Evolutionary conservation across 1,140 invertebrate species (phyloP), one percentile per base, ranked within the genome.

Genomic region (Reticulitermes speratus): DNA sequence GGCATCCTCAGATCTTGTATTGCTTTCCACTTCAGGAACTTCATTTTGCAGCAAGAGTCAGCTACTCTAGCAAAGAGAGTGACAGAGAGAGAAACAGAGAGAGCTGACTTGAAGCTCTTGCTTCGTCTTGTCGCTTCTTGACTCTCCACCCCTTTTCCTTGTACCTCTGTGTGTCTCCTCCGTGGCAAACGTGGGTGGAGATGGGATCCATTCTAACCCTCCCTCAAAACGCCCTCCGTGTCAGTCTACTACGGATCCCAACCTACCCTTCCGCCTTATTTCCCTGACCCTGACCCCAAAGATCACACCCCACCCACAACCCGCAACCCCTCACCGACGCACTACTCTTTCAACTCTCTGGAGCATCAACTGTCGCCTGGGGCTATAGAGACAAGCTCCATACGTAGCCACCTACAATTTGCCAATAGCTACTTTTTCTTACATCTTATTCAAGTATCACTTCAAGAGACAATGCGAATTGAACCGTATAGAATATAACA

Each of bases 21-120:
- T 75, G 65, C 65, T n/a, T 75, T 75, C 65, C 65, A 75, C 65
- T 75, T 75, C 25, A 75, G n/a, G 65, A 75, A 75, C 65, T n/a
- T 75, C 65, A 75, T 75, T 75, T 30, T 75, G 65, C n/a, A 30
- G n/a, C 65, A 75, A 16, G 45, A 55, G 52, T 55, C 52, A 55
- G 52, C 52, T 55, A 16, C 52, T 75, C 65, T 38, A 38, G 38
- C 38, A 38, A 38, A 38, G 38, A 38, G 38, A 38, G 38, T 2
- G 38, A 38, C 2, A 75, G 65, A 75, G 65, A 75, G 3, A 75
- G 59, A 19, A n/a, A 65, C 12, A 65, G 59, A 65, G 59, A 65
- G 21, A 21, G n/a, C 5, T 75, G 65, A 75, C 25, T 75, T 75
- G 25, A 12, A 55, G n/a, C 65, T 30, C 65, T 21, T 19, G 52